Evolutionary conservation across 2,113 vertebrate species (phyloP), one percentile per base, ranked within the genome.

Genomic region (Misgurnus anguillicaudatus): DNA sequence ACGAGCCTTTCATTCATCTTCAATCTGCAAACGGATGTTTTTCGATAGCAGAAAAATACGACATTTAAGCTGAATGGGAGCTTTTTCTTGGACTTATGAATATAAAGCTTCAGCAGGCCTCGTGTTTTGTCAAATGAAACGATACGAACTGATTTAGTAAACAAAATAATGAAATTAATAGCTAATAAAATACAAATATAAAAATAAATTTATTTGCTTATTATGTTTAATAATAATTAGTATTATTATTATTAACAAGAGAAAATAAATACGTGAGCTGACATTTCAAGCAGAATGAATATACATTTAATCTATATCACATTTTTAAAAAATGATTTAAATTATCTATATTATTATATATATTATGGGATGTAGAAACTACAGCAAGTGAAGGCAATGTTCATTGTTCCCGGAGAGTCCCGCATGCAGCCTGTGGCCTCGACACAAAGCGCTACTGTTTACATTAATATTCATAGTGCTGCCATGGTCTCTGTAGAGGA

Each of bases 401-500:
- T 90, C 91, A 92, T 94, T 93, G 93, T 94, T 92, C 91, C 85
- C 86, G 79, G 80, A 89, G 89, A 90, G 89, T 89, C 89, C 87
- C 89, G 89, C 48, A 51, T 51, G 48, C 90, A 90, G 88, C 90
- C 90, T 70, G 82, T 88, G 89, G 90, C 88, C 90, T 87, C 88
- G 83, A 89, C 90, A 93, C 93, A 94, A 94, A 94, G 93, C 93
- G 90, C 91, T 88, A 91, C 90, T 93, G 93, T 93, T 91, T 88
- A 91, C 92, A 94, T 94, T 92, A 94, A 94, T 94, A 94, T 94
- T 94, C 93, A 94, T 94, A 93, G 92, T 88, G 91, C 91, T 90
- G 90, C 90, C 90, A 89, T 90, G 88, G 92, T 88, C 90, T 91
- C 87, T 87, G 90, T 83, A 89, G 91, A 91, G 88, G 90, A 92